Evolutionary conservation across 2,113 vertebrate genomes (phyloP), one percentile per base, ranked within the genome.

Genomic region (Limanda limanda): DNA sequence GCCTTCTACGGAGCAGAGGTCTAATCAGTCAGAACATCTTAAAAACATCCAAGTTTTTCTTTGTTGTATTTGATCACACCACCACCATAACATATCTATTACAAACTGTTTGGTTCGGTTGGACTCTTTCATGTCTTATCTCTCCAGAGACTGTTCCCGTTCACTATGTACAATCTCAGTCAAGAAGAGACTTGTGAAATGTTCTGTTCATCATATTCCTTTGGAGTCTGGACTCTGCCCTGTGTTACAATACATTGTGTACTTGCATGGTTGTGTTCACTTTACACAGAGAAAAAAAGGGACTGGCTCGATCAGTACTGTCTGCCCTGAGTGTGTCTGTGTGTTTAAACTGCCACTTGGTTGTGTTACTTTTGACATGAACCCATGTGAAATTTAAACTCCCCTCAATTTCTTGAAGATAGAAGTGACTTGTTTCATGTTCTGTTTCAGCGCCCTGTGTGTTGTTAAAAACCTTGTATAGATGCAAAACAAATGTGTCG

Each of bases 211-310:
- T 59, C 25, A 37, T 18, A 2, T 37, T 10, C 1, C 5, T 0
- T 18, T 31, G 15, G 15, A 23, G 25, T 45, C 24, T 40, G 51
- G 8, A 47, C 35, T 40, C 5, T 35, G 52, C 59, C 25, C 37
- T 21, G 47, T 54, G 35, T 42, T 12, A 13, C 18, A 18, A 2
- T 27, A 59, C 47, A 45, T 25, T n/a, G 9, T 64, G 58, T 45
- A 11, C 52, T 24, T 78, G 79, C 70, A 83, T 83, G 73, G 57
- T 59, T 83, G 81, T 76, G 40, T 51, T 54, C 42, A 21, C 13
- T 3, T 42, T 0, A 24, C 13, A 40, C 27, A 21, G 31, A 5
- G 3, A 68, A 67, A 75, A 65, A 61, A 24, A 4, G 11, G 58
- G 13, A 13, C 20, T 4, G 18, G n/a, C 63, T 68, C 14, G 3